Evolutionary conservation across 92 coral and sea anemone genomes (phyloP).

Genomic region (Parazoanthus atlanticus): DNA sequence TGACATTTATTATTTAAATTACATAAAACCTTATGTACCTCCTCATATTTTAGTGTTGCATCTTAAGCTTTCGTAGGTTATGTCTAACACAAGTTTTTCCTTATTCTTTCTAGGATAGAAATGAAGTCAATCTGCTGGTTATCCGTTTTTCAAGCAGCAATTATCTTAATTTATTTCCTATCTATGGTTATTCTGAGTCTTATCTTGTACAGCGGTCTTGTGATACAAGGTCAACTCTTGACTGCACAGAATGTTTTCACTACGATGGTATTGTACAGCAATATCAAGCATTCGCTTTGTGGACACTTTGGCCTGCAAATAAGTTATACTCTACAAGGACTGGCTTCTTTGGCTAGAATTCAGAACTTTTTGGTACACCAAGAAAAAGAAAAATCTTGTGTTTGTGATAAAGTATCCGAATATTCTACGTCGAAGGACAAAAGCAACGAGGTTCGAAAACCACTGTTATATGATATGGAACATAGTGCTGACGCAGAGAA

Average conservation of each 20-base stretch:
- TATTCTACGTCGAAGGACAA: background rate
- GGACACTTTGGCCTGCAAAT: conserved; percentile 39
- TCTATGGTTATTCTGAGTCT: conserved; percentile 38
- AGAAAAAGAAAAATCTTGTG: conserved; percentile 18
- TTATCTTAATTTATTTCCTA: conserved; percentile 28
- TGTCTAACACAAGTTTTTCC: background rate
- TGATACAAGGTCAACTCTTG: conserved; percentile 24
- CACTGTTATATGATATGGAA: conserved; percentile 22
- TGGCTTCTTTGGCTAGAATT: conserved; percentile 31
- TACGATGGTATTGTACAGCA: conserved; percentile 42
- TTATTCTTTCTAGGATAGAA: conserved; percentile 19
- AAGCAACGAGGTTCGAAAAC: background rate
- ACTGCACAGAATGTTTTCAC: conserved; percentile 39
- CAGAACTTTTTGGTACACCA: conserved; percentile 22
- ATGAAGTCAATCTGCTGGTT: conserved; percentile 24
- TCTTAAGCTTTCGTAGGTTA: background rate
- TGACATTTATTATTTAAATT: too few relatives aligned
- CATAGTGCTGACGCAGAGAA: background rate
- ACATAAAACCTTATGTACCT: too few relatives aligned
- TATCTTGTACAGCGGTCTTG: conserved; percentile 32
- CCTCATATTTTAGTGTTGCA: background rate
- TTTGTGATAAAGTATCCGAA: background rate
- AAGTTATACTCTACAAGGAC: conserved; percentile 30
- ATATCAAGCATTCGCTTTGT: conserved; percentile 38
- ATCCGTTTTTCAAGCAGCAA: conserved; percentile 32